Conservation (phyloP, 2,797 vertebrate species). For the Amblyopsis hoosieri region DNA sequence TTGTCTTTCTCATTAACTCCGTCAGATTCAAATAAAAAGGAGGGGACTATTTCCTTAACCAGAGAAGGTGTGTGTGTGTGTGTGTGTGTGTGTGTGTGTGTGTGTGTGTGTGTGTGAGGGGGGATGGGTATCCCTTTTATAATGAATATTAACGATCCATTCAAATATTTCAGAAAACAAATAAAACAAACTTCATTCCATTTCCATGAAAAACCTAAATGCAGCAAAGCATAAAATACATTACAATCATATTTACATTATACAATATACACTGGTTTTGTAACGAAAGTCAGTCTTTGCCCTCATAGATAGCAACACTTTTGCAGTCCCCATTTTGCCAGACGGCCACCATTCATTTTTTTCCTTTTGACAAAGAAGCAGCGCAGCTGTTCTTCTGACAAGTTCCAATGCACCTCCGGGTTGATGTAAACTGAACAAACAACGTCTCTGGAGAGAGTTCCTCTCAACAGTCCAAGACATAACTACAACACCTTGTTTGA, state of each 20-base stretch:
- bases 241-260: conserved; percentile 70
- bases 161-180: conserved; percentile 63
- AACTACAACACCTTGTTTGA: conserved; percentile 36
- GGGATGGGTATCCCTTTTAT: conserved; percentile 17
- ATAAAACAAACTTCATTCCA: conserved; percentile 59
- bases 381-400: conserved; percentile 46
- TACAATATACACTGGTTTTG: conserved; percentile 57
- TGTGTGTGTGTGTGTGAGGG: not conserved
- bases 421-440: conserved; percentile 35
- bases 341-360: conserved; percentile 29
- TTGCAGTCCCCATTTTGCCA: conserved; percentile 20
- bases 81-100: too few species aligned
- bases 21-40: conserved; percentile 47
- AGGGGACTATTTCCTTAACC: conserved; percentile 25
- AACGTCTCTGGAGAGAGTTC: conserved; percentile 6
- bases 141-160: conserved; percentile 60
- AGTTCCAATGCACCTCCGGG: conserved; percentile 15
- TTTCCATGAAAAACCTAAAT: conserved; percentile 59
- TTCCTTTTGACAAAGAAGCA: conserved; percentile 34
- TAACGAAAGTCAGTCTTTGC: conserved; percentile 44
- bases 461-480: conserved; percentile 22
- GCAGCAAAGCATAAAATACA: conserved; percentile 70
- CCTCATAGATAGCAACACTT: conserved; percentile 35
- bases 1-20: conserved; percentile 19
- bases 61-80: not conserved